Evolutionary conservation across 1,140 invertebrate species (phyloP), one percentile per base, ranked within the genome.

Genomic region (Drosophila sucinea): DNA sequence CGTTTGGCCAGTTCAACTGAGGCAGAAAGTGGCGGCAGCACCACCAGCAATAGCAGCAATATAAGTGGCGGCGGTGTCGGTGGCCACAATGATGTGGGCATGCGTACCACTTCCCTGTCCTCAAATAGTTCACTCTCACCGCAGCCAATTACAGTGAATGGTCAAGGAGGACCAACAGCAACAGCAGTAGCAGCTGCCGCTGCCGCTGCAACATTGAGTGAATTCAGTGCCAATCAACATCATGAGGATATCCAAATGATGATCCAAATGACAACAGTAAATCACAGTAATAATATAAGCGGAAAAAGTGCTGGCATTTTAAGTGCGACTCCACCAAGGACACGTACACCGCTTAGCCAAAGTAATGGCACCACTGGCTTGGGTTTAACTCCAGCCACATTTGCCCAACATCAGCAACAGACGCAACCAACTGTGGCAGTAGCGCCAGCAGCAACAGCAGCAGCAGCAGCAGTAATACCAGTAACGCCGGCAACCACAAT

Each of bases 1-100:
- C 97, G 97, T 91, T 94, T 97, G 93, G 95, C 96, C 73, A 96
- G 95, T 93, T 90, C 95, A 91, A 93, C 93, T 92, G 87, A 92
- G 4, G 67, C 77, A 10, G 91, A 92, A 44, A 62, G 72, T 81
- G 85, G 79, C 91, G 62, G 63, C 30, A 76, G 64, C 47, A 72
- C 67, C 61, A 67, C 55, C 83, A 80, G 66, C 38, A 38, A 69
- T 82, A 79, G 91, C 90, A 85, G 91, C n/a, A 44, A 44, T 7
- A n/a, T 17, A 47, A 47, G 23, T 92, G 71, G 70, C 78, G 67
- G 93, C 8, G 29, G 3, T 32, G 35, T n/a, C 11, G n/a, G 54
- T 57, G 7, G 44, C 41, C 3, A 8, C 8, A 38, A 3, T 38
- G 72, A 51, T 30, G 51, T 62, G 62, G 66, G 92, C 65, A 61